A percentile compares a stretch with the other conserved stretches of the same genome.
Conservation (phyloP, 2,888 invertebrate genomes). For the Melieria crassipennis region DNA sequence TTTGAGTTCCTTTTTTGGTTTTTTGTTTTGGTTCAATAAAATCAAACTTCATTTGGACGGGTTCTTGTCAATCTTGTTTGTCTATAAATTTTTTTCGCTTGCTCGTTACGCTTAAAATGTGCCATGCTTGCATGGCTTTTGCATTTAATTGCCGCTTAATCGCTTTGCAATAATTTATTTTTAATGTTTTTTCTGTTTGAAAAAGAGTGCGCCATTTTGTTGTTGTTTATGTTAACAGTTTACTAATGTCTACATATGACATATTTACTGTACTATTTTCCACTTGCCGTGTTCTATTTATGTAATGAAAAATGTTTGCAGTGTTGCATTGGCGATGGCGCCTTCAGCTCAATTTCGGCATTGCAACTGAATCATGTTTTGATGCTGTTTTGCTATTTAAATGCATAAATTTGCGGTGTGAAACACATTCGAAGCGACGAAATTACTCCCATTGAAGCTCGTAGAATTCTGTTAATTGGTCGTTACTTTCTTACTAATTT, state of each 20-base stretch:
- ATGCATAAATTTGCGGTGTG: constrained; percentile 26
- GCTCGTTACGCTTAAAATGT: neutral
- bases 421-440: constrained; percentile 32
- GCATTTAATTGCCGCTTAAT: neutral
- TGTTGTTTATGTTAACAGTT: neutral
- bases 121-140: neutral
- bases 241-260: too few species aligned
- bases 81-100: constrained; percentile 37
- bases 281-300: too few species aligned
- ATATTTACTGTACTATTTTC: too few species aligned
- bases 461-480: constrained; percentile 12
- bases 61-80: constrained; percentile 60
- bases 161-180: neutral
- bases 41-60: constrained; percentile 60
- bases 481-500: constrained; percentile 8
- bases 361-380: too few species aligned
- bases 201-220: neutral
- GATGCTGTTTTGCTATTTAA: constrained; percentile 2
- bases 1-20: constrained; percentile 28
- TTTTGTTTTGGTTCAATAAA: constrained; percentile 44
- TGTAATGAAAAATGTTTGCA: too few species aligned
- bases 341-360: too few species aligned
- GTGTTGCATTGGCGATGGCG: too few species aligned
- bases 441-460: constrained; percentile 25
- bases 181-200: constrained; percentile 12